Percentiles rank a stretch among this genome's conserved stretches.
Evolutionary conservation across 2,797 vertebrate genomes (phyloP).

Genomic region (Spatula clypeata): DNA sequence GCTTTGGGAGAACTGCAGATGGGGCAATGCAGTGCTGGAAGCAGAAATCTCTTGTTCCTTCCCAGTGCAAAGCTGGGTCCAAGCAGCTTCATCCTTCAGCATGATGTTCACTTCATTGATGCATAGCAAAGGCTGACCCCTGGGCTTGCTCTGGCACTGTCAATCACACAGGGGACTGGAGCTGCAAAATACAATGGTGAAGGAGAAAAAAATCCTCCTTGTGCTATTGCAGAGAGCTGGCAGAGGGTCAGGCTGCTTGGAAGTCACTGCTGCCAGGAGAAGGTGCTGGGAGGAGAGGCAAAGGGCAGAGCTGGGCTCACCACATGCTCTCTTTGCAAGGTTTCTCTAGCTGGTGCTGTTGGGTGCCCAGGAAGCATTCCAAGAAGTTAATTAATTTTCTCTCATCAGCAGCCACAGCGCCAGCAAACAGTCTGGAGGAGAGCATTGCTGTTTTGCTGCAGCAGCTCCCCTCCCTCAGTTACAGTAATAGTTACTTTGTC

Average conservation of each 20-base stretch:
- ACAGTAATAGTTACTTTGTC: conserved; percentile 53
- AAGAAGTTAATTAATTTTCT: conserved; percentile 40
- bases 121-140: neutral
- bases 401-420: neutral
- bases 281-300: neutral
- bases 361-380: neutral
- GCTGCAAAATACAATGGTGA: neutral
- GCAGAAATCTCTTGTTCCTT: neutral
- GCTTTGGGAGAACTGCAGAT: neutral
- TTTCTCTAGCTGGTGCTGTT: neutral
- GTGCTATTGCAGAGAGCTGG: rapidly evolving
- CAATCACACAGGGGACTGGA: neutral
- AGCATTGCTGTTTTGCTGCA: neutral
- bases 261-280: neutral
- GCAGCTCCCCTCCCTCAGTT: neutral
- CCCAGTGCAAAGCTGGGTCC: neutral
- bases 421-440: neutral
- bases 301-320: neutral
- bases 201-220: neutral
- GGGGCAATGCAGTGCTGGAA: neutral
- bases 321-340: neutral
- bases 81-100: neutral
- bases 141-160: neutral
- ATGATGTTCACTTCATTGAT: rapidly evolving
- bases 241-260: neutral